Base-by-base conservation (phyloP, 1,140 invertebrate genomes). In the Ericerus pela region DNA sequence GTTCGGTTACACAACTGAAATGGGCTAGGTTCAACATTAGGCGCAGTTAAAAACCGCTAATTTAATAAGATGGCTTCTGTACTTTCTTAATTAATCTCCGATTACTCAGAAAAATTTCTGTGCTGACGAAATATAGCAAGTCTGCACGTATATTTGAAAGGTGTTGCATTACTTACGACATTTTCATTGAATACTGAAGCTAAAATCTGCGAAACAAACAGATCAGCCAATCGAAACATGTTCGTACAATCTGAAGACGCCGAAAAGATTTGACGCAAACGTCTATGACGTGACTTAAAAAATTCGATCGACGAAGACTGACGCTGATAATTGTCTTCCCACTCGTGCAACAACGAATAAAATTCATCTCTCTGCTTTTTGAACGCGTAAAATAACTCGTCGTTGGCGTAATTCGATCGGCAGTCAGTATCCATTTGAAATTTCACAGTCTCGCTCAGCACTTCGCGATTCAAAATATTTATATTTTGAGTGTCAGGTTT, bases 121-220 rank as follows among this genome's bases (percentile, higher is more conserved):
- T n/a, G n/a, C n/a, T n/a, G n/a, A n/a, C n/a, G n/a, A n/a, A n/a
- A n/a, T n/a, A n/a, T n/a, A n/a, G n/a, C n/a, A n/a, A n/a, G n/a
- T n/a, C n/a, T n/a, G n/a, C n/a, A n/a, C n/a, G n/a, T n/a, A n/a
- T n/a, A n/a, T n/a, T n/a, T n/a, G n/a, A n/a, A n/a, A n/a, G n/a
- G n/a, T n/a, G n/a, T n/a, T n/a, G n/a, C n/a, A n/a, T n/a, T n/a
- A 47, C 41, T 10, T 14, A 47, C 41, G 20, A 24, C 22, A 47
- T 47, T 47, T 24, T 47, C 41, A 24, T 47, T 47, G 20, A 47
- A 47, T 8, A 47, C 41, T 3, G 41, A 47, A 47, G 41, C 41
- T 16, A 47, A 47, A 47, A 47, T 47, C 18, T 47, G 41, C 14
- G 41, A 47, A 18, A 47, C 41, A 24, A 47, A 47, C 26, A 47